These are phyloP conservation scores for Callorhinus ursinus DNA, from an alignment of 2,113 vertebrate species.

Conservation along the genomic window DNA sequence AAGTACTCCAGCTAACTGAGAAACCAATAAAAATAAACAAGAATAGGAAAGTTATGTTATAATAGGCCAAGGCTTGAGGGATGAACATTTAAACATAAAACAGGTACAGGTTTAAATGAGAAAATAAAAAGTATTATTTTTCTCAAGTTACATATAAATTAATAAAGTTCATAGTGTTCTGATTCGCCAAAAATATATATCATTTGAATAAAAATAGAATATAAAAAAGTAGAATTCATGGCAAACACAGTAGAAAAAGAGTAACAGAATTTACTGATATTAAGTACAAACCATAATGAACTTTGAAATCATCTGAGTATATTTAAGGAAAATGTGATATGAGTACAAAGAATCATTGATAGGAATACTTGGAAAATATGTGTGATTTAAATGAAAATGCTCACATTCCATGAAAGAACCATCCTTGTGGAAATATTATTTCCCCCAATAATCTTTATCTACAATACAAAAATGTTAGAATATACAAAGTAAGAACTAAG, in stretches of 20 bases:
- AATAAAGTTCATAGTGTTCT: not conserved
- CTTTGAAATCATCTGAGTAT: not conserved
- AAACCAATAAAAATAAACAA: not conserved
- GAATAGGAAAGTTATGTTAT: not conserved
- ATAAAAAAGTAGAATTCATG: not conserved
- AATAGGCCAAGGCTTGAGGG: not conserved
- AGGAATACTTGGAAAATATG: not conserved
- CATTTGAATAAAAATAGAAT: not conserved
- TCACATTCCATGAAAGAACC: not conserved
- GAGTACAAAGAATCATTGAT: not conserved
- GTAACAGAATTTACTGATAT: not conserved
- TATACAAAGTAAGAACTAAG: not conserved
- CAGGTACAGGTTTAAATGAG: not conserved
- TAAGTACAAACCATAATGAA: not conserved
- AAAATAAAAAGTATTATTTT: not conserved
- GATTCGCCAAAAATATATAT: not conserved
- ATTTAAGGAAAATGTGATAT: not conserved
- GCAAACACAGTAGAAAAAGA: not conserved
- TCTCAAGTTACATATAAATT: not conserved
- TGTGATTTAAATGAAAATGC: not conserved
- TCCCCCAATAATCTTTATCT: not conserved
- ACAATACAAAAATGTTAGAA: not conserved
- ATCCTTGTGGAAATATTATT: not conserved
- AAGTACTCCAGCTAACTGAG: not conserved
- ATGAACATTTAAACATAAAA: not conserved